Conservation (phyloP, 2,113 vertebrate species). For the Vireo altiloquus region DNA sequence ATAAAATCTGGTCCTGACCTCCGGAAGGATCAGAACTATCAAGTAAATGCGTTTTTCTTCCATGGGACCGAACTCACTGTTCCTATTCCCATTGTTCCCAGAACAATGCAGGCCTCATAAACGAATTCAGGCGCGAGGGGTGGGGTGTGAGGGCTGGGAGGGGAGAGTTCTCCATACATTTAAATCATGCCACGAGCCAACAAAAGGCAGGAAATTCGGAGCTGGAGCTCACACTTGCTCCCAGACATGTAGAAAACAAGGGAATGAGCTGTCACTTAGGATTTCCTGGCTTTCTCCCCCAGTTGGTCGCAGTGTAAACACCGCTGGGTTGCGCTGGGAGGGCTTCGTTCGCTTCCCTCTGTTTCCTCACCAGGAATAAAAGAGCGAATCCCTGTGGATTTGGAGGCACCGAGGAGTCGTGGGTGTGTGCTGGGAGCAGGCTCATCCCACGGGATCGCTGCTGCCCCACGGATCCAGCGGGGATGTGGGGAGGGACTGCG, state of each 20-base stretch:
- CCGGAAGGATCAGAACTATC: conserved; percentile 63
- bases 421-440: background rate
- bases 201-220: conserved; percentile 62
- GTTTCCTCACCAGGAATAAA: background rate
- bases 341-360: background rate
- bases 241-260: conserved; percentile 41
- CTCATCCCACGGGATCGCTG: background rate
- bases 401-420: background rate
- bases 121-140: conserved; percentile 17
- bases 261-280: conserved; percentile 38
- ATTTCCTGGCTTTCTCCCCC: conserved; percentile 53
- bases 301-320: conserved; percentile 43
- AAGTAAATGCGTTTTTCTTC: conserved; percentile 56
- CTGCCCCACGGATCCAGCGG: accelerated
- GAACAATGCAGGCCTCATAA: conserved; percentile 52
- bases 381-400: background rate
- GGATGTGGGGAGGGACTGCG: background rate
- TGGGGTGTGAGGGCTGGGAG: background rate
- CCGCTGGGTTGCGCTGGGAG: background rate
- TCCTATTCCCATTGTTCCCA: conserved; percentile 55
- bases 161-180: conserved; percentile 31
- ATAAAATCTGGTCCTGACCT: conserved; percentile 57
- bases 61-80: conserved; percentile 65
- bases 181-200: conserved; percentile 37
- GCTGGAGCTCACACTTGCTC: conserved; percentile 38